Conservation (phyloP, 2,113 vertebrate genomes). For the Vidua chalybeata region DNA sequence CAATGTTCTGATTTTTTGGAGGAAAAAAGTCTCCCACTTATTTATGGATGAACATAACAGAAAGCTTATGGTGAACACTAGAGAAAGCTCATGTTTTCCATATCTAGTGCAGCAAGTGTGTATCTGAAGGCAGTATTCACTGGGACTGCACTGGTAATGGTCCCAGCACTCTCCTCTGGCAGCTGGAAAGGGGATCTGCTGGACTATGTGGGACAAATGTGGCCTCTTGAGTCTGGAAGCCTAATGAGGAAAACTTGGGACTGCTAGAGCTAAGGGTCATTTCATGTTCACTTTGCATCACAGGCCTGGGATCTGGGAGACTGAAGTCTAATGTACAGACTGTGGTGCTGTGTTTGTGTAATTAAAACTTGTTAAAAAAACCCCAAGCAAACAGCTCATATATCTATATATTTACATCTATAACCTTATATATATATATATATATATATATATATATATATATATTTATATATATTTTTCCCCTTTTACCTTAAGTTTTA, state of each 20-base stretch:
- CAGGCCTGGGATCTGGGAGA: neutral
- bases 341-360: neutral
- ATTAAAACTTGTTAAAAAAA: neutral
- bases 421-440: neutral
- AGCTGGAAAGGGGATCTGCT: neutral
- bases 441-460: too few species aligned
- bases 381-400: neutral
- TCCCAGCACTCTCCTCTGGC: neutral
- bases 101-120: neutral
- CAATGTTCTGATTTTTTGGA: neutral
- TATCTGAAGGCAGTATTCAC: neutral
- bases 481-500: neutral
- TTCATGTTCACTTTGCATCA: neutral
- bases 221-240: neutral
- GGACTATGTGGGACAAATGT: neutral
- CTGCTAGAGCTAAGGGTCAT: neutral
- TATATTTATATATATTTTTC: accelerated
- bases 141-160: neutral
- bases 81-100: neutral
- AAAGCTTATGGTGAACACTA: neutral
- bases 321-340: neutral
- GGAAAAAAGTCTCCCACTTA: neutral
- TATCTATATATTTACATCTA: neutral
- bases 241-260: neutral
- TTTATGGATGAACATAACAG: neutral